These are phyloP conservation scores for Sapajus apella DNA, from an alignment of 2,113 vertebrate species.

Conservation along the genomic window DNA sequence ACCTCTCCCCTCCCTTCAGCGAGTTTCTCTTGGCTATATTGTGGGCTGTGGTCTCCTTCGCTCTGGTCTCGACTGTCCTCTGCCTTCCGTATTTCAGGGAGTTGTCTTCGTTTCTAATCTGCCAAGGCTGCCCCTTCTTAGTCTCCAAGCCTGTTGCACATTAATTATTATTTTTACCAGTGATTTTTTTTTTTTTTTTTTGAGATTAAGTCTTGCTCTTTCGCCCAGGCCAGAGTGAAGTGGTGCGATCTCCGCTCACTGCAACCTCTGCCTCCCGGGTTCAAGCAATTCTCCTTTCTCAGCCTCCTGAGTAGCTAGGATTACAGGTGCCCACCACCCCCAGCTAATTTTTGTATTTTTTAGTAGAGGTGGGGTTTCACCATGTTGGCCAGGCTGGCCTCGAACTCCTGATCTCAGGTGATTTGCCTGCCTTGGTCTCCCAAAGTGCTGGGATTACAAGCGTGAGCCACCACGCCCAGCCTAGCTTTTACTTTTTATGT, in stretches of 20 bases:
- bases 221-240: background rate
- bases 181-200: background rate
- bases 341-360: no score
- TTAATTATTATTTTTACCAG: background rate
- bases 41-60: background rate
- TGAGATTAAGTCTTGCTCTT: background rate
- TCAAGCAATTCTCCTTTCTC: no score
- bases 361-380: no score
- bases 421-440: no score
- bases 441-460: no score
- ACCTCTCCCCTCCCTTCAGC: background rate
- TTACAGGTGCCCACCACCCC: no score
- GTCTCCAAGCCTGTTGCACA: background rate
- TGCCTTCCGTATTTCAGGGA: background rate
- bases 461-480: no score
- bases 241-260: fast-evolving
- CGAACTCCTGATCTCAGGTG: no score
- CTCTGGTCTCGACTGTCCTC: background rate
- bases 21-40: background rate
- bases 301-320: no score
- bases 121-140: background rate
- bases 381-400: no score
- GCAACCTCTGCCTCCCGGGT: background rate
- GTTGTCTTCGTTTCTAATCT: background rate
- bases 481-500: no score